Base-by-base conservation (phyloP, 2,888 invertebrate species). In the Scaptodrosophila latifasciaeformis region DNA sequence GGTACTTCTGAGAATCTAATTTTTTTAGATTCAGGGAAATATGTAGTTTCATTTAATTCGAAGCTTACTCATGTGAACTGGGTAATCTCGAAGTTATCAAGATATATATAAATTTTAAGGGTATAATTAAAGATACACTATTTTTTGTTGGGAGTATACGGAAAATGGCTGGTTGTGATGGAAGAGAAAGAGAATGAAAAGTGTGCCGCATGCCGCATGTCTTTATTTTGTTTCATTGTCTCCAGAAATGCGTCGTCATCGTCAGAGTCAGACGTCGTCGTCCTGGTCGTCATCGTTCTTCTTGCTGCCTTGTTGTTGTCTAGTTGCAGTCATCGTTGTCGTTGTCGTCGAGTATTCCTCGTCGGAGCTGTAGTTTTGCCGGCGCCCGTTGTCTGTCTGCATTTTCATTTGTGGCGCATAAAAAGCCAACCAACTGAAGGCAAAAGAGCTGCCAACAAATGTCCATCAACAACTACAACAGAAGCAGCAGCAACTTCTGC, bases 361-460 rank as follows among this genome's bases (percentile, higher is more conserved):
- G 37, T 37, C 24, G 24, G 24, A 7, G 3, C 24, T 24, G 24
- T 24, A 24, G 24, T 24, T 24, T 7, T 34, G 47, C 52, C 77
- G 81, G 77, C 81, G 81, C 82, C 80, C 67, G 66, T 66, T 68
- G 72, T 77, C 80, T 80, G 78, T 72, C 80, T 80, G 78, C 72
- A 80, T 69, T 75, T 75, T 76, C 72, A 75, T 75, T 75, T 75
- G 75, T 79, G 70, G 78, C 68, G 68, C 75, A 69, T 65, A 77
- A 65, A 70, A 65, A 78, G 62, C 44, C 53, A 42, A 54, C 55
- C 46, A 61, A 59, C 61, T 62, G 37, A 65, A 67, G 65, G 64
- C 59, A 70, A 59, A 63, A 75, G 70, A 75, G 71, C 65, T 78
- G 75, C 76, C 79, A 75, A 72, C 76, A 79, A 77, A 77, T 77